Evolutionary conservation across 2,113 vertebrate species (phyloP).

Genomic region (Heliornis fulica): DNA sequence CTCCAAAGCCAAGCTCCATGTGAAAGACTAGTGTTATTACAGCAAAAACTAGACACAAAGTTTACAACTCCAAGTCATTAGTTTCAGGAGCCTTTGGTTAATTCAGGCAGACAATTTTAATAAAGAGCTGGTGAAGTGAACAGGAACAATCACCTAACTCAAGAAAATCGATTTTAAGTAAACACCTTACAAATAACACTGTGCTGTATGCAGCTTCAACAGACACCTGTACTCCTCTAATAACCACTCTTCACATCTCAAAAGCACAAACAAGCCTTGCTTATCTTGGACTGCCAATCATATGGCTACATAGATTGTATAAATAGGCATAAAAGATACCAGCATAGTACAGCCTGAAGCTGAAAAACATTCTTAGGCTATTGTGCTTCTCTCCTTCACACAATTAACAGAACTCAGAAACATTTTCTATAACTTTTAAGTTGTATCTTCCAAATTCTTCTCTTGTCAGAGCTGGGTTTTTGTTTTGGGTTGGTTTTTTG

Average conservation of each 20-base stretch:
- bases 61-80: not conserved
- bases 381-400: not conserved
- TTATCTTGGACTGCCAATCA: not conserved
- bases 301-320: not conserved
- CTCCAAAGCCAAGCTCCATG: not conserved
- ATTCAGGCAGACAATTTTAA: not conserved
- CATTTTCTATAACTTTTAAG: not conserved
- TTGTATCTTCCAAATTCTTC: not conserved
- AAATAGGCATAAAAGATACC: not conserved
- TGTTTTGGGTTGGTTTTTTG: too few species aligned
- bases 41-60: not conserved
- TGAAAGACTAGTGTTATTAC: rapidly evolving
- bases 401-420: not conserved
- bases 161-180: not conserved
- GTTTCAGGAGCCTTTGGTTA: not conserved
- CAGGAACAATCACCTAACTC: not conserved
- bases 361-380: not conserved
- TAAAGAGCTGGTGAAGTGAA: not conserved
- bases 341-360: not conserved
- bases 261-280: not conserved
- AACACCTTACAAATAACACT: not conserved
- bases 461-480: not conserved
- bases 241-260: not conserved
- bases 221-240: not conserved
- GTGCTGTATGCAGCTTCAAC: not conserved